Evolutionary conservation across 2,797 vertebrate species (phyloP).

Genomic region (Microctenopoma steveboyesi): DNA sequence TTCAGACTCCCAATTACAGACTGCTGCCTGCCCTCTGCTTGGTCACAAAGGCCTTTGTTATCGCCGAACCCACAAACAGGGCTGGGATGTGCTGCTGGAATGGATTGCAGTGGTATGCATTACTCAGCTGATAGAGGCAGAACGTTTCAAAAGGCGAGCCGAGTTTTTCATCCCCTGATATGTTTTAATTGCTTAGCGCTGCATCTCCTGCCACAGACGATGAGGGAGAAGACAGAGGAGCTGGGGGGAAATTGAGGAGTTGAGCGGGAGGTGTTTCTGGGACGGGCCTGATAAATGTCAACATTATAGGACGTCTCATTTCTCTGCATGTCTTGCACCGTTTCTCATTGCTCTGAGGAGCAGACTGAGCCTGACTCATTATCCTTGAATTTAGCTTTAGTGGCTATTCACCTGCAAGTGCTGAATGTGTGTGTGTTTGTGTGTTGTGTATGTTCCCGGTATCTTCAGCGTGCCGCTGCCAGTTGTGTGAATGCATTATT

Average conservation of each 20-base stretch:
- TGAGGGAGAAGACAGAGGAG: slow-evolving; percentile 52
- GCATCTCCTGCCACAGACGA: slow-evolving; percentile 59
- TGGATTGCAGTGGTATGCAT: slow-evolving; percentile 71
- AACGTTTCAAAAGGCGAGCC: slow-evolving; percentile 70
- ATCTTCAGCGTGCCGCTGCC: slow-evolving; percentile 34
- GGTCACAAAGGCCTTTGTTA: slow-evolving; percentile 82
- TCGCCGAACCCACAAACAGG: slow-evolving; percentile 76
- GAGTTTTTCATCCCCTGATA: slow-evolving; percentile 76
- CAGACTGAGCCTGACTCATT: slow-evolving; percentile 62
- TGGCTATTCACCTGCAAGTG: slow-evolving; percentile 55
- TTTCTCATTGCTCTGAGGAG: slow-evolving; percentile 60
- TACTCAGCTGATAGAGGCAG: slow-evolving; percentile 74
- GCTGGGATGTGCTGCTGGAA: slow-evolving; percentile 65
- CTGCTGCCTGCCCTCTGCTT: slow-evolving; percentile 69
- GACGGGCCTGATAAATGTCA: slow-evolving; percentile 78
- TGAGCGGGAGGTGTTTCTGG: slow-evolving; percentile 66
- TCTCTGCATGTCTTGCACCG: slow-evolving; percentile 54
- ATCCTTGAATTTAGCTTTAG: slow-evolving; percentile 68
- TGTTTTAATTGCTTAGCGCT: slow-evolving; percentile 80
- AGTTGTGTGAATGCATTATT: slow-evolving; percentile 27
- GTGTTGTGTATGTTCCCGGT: slow-evolving; percentile 16
- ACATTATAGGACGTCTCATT: slow-evolving; percentile 74
- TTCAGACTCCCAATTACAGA: slow-evolving; percentile 80
- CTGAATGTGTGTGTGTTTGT: slow-evolving; percentile 22
- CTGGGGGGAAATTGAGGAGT: slow-evolving; percentile 39